Evolutionary conservation across 2,888 invertebrate genomes (phyloP).

Genomic region (Cremastobaeus sp.): DNA sequence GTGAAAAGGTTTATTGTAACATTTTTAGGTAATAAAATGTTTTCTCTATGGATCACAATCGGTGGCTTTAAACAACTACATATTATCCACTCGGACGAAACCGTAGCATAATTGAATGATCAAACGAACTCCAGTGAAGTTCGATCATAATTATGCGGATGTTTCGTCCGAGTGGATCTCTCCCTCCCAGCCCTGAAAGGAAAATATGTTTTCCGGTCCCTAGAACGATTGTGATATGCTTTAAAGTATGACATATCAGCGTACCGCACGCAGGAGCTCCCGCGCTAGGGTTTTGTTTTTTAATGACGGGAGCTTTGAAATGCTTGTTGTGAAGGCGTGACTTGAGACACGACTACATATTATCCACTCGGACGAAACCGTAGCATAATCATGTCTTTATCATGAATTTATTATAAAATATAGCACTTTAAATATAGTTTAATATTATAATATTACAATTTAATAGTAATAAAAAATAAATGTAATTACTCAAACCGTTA

Average conservation of each 20-base stretch:
- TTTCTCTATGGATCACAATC: too few species aligned
- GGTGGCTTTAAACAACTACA: constrained; percentile 7
- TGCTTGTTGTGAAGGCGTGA: not conserved
- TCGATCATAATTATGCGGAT: constrained; percentile 8
- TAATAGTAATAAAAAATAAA: too few species aligned
- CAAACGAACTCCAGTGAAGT: constrained; percentile 6
- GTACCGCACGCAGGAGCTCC: not conserved
- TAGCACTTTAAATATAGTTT: too few species aligned
- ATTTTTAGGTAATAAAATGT: too few species aligned
- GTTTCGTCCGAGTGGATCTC: constrained; percentile 1
- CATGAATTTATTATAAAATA: too few species aligned
- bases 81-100: constrained; percentile 8
- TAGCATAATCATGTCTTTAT: not conserved
- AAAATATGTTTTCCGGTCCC: not conserved
- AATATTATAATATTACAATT: too few species aligned
- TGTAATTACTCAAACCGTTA: too few species aligned
- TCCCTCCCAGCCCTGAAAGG: not conserved
- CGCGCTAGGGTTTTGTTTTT: not conserved
- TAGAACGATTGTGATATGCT: not conserved
- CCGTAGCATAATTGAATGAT: constrained; percentile 8
- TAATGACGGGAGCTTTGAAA: not conserved
- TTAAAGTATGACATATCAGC: not conserved
- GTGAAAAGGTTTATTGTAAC: too few species aligned
- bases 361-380: not conserved
- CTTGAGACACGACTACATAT: not conserved